A percentile compares a stretch with the other conserved stretches of the same genome.
phyloP scores from a whole-genome alignment of 1,140 invertebrate genomes.

The Drosophila carrolli region DNA sequence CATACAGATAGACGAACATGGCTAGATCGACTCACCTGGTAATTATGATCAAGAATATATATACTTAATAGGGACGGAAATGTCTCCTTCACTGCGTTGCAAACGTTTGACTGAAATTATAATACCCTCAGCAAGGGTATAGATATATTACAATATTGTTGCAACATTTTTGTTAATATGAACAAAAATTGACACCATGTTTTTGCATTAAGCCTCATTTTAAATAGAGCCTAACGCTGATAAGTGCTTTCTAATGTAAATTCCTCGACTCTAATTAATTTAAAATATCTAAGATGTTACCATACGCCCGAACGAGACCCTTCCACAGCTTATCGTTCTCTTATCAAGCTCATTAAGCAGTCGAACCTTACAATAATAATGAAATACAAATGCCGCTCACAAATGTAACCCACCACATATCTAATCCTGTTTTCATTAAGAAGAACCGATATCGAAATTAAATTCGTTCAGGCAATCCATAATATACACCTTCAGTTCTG shows the following conservation, averaged over 20 bases:
- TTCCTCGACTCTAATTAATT: conserved; percentile 14
- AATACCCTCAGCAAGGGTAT: too few relatives aligned
- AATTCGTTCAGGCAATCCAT: conserved; percentile 31
- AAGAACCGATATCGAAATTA: conserved; percentile 23
- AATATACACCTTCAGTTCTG: conserved; percentile 22
- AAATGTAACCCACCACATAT: conserved; percentile 6
- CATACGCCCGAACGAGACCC: neutral
- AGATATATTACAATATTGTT: too few relatives aligned
- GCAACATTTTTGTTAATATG: too few relatives aligned
- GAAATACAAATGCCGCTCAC: neutral
- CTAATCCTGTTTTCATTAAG: conserved; percentile 31
- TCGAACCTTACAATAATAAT: conserved; percentile 2
- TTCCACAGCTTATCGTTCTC: neutral
- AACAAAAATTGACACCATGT: too few relatives aligned
- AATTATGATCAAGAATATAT: too few relatives aligned
- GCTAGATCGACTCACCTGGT: too few relatives aligned
- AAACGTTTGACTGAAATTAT: too few relatives aligned
- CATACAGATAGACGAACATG: too few relatives aligned
- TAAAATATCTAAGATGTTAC: conserved; percentile 1
- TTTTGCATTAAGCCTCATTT: too few relatives aligned
- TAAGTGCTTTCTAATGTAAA: neutral
- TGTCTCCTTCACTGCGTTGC: too few relatives aligned
- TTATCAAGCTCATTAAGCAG: conserved; percentile 9
- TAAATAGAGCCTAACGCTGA: too few relatives aligned
- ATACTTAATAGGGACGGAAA: too few relatives aligned